phyloP scores from a whole-genome alignment of 1,140 invertebrate genomes.

The Caenorhabditis tropicalis region DNA sequence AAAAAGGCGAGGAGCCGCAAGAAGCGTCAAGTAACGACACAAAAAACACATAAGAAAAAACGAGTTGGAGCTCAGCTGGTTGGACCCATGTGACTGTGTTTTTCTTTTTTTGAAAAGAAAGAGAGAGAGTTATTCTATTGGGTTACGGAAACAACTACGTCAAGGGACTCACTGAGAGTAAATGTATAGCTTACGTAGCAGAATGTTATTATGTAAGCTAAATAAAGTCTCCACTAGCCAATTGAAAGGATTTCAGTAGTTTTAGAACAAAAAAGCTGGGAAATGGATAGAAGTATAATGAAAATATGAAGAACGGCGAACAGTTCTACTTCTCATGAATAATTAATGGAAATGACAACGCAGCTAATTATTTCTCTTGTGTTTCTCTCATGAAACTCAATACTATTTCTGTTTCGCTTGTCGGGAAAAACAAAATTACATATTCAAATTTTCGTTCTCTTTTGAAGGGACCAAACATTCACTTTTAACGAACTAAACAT shows the following conservation, averaged over 20 bases:
- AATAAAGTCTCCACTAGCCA: not conserved
- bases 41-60: slow-evolving; percentile 19
- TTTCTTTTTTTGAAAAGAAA: not conserved
- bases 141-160: not conserved
- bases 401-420: not conserved
- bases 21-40: not conserved
- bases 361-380: too few relatives aligned
- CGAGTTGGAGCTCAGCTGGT: not conserved
- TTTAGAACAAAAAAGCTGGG: too few relatives aligned
- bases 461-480: not conserved
- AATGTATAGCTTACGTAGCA: not conserved
- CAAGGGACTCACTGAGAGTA: not conserved
- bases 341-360: too few relatives aligned
- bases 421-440: not conserved
- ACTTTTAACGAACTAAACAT: not conserved
- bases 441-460: not conserved
- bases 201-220: not conserved
- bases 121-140: not conserved
- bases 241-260: too few relatives aligned
- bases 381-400: not conserved
- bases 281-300: too few relatives aligned
- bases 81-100: not conserved
- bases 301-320: too few relatives aligned
- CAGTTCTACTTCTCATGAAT: too few relatives aligned
- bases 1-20: not conserved